Evolutionary conservation across 23 tunicate genomes (phyloP).

Genomic region (Ascidia mentula): DNA sequence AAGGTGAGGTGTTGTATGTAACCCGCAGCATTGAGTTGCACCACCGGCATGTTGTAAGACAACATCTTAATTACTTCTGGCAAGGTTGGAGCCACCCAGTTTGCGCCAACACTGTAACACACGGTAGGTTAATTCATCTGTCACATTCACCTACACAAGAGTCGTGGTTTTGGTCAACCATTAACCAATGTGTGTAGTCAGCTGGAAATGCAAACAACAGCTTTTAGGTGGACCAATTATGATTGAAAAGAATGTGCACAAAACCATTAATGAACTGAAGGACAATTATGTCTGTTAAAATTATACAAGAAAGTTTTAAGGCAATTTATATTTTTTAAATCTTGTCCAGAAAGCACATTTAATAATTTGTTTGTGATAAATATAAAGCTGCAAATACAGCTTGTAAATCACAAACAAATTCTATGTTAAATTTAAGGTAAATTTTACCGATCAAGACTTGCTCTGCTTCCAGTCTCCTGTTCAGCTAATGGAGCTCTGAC

Average conservation of each 20-base stretch:
- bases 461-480: conserved; percentile 86
- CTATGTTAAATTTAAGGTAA: too few species aligned
- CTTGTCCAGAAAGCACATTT: too few species aligned
- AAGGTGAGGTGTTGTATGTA: conserved; percentile 91
- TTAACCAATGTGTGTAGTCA: neutral
- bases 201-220: neutral
- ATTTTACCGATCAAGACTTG: conserved; percentile 79
- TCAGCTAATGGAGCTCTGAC: conserved; percentile 79
- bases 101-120: conserved; percentile 41
- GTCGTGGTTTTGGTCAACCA: neutral
- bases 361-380: too few species aligned
- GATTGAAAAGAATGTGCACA: too few species aligned
- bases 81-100: conserved; percentile 72
- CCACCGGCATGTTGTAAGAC: conserved; percentile 76
- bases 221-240: neutral
- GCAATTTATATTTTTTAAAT: too few species aligned
- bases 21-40: conserved; percentile 95
- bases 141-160: neutral
- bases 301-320: too few species aligned
- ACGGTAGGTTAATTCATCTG: neutral
- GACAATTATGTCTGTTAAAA: too few species aligned
- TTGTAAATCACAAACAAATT: too few species aligned
- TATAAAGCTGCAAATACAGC: too few species aligned
- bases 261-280: too few species aligned
- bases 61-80: conserved; percentile 87